These are phyloP conservation scores for Fringilla coelebs DNA, from an alignment of 2,797 vertebrate genomes.

Conservation along the genomic window DNA sequence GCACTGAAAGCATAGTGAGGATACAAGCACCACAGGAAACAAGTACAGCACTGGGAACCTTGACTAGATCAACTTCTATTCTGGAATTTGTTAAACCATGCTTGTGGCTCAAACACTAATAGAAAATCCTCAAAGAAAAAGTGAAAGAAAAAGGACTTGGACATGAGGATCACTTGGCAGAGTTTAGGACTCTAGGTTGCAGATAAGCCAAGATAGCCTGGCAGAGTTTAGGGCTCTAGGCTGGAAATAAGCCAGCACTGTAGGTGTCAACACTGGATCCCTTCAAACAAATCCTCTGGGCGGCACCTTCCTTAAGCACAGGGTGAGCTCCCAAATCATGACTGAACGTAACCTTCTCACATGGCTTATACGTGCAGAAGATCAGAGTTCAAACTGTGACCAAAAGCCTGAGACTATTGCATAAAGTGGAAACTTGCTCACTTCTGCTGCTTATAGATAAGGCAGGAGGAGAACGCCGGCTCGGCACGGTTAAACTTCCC, in stretches of 20 bases:
- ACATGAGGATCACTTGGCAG: neutral
- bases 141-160: neutral
- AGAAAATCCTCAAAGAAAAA: neutral
- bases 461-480: neutral
- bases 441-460: neutral
- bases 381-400: neutral
- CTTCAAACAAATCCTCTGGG: neutral
- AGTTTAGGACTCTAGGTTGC: neutral
- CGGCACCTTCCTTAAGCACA: neutral
- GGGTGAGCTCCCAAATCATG: neutral
- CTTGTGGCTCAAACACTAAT: neutral
- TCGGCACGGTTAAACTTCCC: neutral
- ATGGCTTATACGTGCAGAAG: fast-evolving
- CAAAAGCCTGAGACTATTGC: neutral
- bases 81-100: neutral
- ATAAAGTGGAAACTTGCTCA: neutral
- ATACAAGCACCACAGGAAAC: neutral
- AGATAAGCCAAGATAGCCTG: neutral
- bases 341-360: neutral
- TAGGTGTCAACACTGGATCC: neutral
- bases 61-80: neutral
- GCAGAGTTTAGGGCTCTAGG: neutral
- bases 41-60: neutral
- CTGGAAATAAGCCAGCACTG: neutral
- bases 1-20: neutral